A percentile compares a stretch with the other conserved stretches of the same genome.
These are phyloP conservation scores for Larimichthys polyactis DNA, from an alignment of 2,113 vertebrate genomes.

Conservation along the genomic window DNA sequence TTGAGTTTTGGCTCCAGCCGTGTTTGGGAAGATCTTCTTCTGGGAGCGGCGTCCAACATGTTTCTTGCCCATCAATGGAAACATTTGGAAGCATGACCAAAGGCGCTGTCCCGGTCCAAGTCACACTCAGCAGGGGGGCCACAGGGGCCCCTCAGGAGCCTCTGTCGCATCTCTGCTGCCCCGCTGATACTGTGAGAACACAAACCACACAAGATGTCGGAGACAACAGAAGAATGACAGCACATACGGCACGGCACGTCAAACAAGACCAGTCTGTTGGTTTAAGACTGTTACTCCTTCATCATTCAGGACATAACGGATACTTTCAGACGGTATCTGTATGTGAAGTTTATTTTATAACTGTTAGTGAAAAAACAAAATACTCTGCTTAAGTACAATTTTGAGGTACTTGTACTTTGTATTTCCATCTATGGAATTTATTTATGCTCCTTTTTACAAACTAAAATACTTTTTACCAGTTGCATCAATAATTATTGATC, in stretches of 20 bases:
- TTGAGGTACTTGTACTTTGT: too few species aligned
- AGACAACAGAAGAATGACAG: constrained; percentile 1
- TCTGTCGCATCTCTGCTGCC: constrained; percentile 23
- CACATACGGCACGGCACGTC: not conserved
- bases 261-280: not conserved
- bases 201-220: constrained; percentile 54
- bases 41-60: constrained; percentile 46
- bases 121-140: constrained; percentile 38
- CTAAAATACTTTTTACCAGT: too few species aligned
- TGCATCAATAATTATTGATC: too few species aligned
- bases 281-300: too few species aligned
- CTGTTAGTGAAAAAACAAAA: too few species aligned
- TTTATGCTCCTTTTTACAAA: too few species aligned
- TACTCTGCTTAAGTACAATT: too few species aligned
- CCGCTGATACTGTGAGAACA: constrained; percentile 32
- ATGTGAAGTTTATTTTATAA: not conserved
- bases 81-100: constrained; percentile 71
- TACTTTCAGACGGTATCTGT: too few species aligned
- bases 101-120: constrained; percentile 55
- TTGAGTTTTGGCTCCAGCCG: constrained; percentile 52
- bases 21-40: constrained; percentile 41
- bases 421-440: too few species aligned
- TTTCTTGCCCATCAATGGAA: constrained; percentile 65
- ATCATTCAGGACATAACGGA: too few species aligned
- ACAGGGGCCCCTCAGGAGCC: constrained; percentile 28